A percentile compares a stretch with the other conserved stretches of the same genome.
Evolutionary conservation across 2,888 invertebrate species (phyloP).

Genomic region (Cheiracanthium punctorium): DNA sequence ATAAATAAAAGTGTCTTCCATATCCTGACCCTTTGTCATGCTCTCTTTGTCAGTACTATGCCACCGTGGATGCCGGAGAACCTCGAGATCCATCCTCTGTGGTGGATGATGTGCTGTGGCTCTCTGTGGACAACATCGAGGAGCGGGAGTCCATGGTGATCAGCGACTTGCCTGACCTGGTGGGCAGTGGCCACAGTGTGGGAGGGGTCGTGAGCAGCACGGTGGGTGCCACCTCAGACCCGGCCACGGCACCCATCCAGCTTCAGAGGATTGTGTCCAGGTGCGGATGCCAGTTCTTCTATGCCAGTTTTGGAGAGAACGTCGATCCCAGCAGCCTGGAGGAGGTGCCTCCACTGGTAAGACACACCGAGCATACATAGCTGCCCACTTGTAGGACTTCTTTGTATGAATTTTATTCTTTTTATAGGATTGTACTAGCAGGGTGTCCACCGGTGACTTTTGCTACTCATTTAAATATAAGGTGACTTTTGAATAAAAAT

Average conservation of each 20-base stretch:
- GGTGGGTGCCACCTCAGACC: conserved; percentile 80
- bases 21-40: neutral
- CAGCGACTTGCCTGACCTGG: conserved; percentile 88
- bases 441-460: too few species aligned
- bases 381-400: too few species aligned
- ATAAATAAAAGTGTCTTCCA: too few species aligned
- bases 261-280: conserved; percentile 97
- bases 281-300: conserved; percentile 98
- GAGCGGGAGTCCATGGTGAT: conserved; percentile 83
- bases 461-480: too few species aligned
- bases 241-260: conserved; percentile 78
- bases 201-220: conserved; percentile 96
- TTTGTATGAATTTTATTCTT: too few species aligned
- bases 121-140: conserved; percentile 94
- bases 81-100: conserved; percentile 71
- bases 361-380: too few species aligned
- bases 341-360: conserved; percentile 79
- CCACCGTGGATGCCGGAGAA: conserved; percentile 88
- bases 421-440: too few species aligned
- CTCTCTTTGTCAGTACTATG: conserved; percentile 85
- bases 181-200: conserved; percentile 95
- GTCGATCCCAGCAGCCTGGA: conserved; percentile 81
- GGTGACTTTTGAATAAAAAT: too few species aligned
- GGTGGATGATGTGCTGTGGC: conserved; percentile 87
- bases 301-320: conserved; percentile 93